A percentile compares a stretch with the other conserved stretches of the same genome.
These are phyloP conservation scores for Arvicanthis niloticus DNA, from an alignment of 2,113 vertebrate species.

Conservation along the genomic window DNA sequence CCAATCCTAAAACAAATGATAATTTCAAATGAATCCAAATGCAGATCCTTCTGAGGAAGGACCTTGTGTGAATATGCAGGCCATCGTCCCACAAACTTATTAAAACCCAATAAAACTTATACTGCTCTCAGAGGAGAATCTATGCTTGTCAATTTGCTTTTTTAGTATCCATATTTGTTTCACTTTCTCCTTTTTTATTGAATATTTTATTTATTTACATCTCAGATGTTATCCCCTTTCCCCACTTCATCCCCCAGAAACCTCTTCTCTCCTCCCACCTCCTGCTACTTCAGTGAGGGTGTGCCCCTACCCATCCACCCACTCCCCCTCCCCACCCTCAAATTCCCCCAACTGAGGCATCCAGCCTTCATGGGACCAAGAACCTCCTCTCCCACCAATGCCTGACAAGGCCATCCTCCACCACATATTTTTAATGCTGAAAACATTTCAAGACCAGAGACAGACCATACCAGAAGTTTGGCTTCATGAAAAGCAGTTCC, in stretches of 20 bases:
- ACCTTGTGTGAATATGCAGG: not conserved
- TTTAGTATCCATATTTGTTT: not conserved
- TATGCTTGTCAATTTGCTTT: not conserved
- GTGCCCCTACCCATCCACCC: too few relatives aligned
- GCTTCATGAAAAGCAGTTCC: not conserved
- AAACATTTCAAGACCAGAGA: conserved; percentile 26
- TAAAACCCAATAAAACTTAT: not conserved
- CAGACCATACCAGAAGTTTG: not conserved
- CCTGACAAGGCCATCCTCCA: too few relatives aligned
- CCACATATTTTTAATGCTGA: not conserved
- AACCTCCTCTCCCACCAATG: too few relatives aligned
- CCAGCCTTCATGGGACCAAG: too few relatives aligned
- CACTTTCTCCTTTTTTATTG: too few relatives aligned
- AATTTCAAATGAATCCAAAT: conserved; percentile 33
- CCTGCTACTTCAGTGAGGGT: too few relatives aligned
- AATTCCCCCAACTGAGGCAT: too few relatives aligned
- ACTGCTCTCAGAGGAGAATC: not conserved
- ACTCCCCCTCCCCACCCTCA: too few relatives aligned
- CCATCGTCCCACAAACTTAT: not conserved
- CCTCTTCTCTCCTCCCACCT: too few relatives aligned
- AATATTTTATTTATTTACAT: too few relatives aligned
- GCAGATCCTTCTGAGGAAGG: not conserved
- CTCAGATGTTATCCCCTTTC: too few relatives aligned
- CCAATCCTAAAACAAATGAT: conserved; percentile 8
- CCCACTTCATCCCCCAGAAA: too few relatives aligned